Conservation (phyloP, 2,888 invertebrate species). For the Erebia palarica region DNA sequence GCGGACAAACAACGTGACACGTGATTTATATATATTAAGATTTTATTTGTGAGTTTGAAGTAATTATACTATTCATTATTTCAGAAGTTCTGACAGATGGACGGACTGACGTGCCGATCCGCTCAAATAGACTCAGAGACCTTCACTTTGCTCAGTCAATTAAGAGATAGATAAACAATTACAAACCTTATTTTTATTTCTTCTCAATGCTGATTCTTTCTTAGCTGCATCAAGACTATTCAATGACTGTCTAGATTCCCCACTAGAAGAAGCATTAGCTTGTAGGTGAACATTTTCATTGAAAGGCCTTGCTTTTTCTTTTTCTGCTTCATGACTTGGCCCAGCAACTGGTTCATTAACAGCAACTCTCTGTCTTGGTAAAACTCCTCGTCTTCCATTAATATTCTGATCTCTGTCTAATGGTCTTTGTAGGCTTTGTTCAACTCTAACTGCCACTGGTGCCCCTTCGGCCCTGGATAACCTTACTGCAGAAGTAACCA, state of each 20-base stretch:
- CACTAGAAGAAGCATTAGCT: constrained; percentile 52
- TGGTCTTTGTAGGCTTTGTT: constrained; percentile 75
- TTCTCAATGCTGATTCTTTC: constrained; percentile 63
- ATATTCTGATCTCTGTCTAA: constrained; percentile 87
- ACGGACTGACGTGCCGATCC: no score
- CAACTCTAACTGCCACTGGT: constrained; percentile 75
- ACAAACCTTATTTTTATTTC: constrained; percentile 68
- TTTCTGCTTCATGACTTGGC: constrained; percentile 66
- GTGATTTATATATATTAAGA: no score
- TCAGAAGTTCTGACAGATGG: no score
- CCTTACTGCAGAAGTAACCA: constrained; percentile 81
- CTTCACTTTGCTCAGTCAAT: no score
- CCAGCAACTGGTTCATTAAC: constrained; percentile 68
- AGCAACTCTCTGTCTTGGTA: constrained; percentile 67
- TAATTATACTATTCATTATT: no score
- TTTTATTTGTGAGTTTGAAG: no score
- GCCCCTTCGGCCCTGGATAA: constrained; percentile 71
- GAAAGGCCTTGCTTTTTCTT: constrained; percentile 42
- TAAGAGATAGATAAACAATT: background rate
- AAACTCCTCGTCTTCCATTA: constrained; percentile 86
- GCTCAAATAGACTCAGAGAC: no score
- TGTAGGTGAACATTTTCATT: constrained; percentile 54
- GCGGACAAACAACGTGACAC: no score
- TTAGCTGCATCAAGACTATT: constrained; percentile 58
- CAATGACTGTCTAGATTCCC: constrained; percentile 51